Percentiles rank a stretch among this genome's conserved stretches.
Evolutionary conservation across 30 jellyfish, hydroid and myxozoan genomes (phyloP).

Genomic region (Pelagia noctiluca): DNA sequence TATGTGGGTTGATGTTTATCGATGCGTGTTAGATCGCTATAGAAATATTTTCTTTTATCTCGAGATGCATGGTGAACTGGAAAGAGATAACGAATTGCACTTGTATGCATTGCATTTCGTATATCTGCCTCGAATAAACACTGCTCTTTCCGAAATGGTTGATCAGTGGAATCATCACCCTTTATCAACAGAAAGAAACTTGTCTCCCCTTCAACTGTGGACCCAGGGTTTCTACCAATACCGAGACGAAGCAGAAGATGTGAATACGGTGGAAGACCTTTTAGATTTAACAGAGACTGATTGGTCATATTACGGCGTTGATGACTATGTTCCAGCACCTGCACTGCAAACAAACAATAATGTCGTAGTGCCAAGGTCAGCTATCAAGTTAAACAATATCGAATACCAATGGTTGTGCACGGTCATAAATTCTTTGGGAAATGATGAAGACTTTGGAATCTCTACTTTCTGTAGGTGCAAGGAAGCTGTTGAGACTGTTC

Average conservation of each 20-base stretch:
- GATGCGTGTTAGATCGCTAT: too few relatives aligned
- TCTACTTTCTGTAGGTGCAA: background rate
- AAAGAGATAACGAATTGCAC: constrained; percentile 45
- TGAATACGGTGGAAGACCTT: too few relatives aligned
- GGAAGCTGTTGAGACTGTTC: background rate
- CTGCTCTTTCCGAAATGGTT: constrained; percentile 5
- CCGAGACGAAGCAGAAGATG: too few relatives aligned
- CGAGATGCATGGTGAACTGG: too few relatives aligned
- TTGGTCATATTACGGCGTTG: constrained; percentile 17
- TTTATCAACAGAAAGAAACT: constrained; percentile 7
- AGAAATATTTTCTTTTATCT: too few relatives aligned
- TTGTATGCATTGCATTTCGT: constrained; percentile 39
- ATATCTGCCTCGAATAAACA: constrained; percentile 30
- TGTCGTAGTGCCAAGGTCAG: constrained; percentile 15
- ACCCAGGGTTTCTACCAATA: constrained; percentile 17
- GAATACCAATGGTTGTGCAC: background rate
- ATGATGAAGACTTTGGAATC: constrained; percentile 24
- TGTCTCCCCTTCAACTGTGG: constrained; percentile 54
- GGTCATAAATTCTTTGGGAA: background rate
- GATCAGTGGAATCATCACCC: constrained; percentile 57
- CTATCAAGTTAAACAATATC: constrained; percentile 11
- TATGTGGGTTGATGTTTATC: constrained; percentile 8
- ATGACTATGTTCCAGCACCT: constrained; percentile 43
- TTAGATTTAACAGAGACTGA: too few relatives aligned
- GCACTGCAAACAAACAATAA: constrained; percentile 18